Conservation (phyloP, 2,797 vertebrate genomes). For the Varecia variegata region DNA sequence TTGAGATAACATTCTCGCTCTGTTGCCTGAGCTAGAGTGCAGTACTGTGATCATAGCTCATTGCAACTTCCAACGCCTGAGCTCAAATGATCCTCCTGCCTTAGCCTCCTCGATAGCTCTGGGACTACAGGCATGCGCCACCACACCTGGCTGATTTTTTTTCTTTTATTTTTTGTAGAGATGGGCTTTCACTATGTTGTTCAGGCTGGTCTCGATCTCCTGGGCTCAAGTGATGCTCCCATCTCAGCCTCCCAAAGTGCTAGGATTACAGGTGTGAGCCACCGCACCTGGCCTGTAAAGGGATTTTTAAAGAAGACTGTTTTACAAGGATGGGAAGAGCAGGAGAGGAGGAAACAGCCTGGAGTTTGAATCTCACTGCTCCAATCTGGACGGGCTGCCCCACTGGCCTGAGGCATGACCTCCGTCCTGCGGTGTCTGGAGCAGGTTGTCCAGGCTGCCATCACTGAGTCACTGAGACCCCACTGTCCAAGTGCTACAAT, state of each 20-base stretch:
- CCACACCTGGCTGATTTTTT: neutral
- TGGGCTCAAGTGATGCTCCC: neutral
- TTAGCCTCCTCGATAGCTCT: neutral
- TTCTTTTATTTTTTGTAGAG: neutral
- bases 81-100: neutral
- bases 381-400: neutral
- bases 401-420: neutral
- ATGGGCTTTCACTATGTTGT: neutral
- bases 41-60: neutral
- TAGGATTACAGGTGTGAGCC: neutral
- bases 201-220: neutral
- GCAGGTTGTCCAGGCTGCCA: neutral
- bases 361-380: fast-evolving
- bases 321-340: too few relatives aligned
- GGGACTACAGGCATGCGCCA: neutral
- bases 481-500: neutral
- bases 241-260: neutral
- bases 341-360: neutral
- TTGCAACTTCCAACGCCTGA: neutral
- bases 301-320: neutral
- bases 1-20: too few relatives aligned
- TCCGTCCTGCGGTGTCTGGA: neutral
- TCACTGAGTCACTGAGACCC: too few relatives aligned
- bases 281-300: neutral
- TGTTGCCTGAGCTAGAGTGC: neutral